phyloP scores from a whole-genome alignment of 2,113 vertebrate genomes.

The Trochalopteron elliotii region DNA sequence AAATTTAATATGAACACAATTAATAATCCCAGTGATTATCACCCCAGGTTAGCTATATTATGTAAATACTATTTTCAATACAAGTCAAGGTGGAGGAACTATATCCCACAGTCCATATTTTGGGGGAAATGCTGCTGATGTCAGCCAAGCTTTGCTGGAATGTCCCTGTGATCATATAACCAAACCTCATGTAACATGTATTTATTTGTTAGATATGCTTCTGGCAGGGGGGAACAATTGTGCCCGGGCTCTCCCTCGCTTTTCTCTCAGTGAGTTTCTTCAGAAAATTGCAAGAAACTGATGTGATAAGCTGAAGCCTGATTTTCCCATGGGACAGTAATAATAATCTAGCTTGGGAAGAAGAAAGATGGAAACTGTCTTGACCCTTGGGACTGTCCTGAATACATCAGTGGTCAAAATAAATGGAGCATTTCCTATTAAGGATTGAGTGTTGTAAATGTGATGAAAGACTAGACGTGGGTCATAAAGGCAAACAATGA shows the following conservation, averaged over 20 bases:
- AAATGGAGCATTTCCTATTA: conserved; percentile 34
- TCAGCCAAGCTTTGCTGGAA: background rate
- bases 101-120: rapidly evolving
- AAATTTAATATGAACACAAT: background rate
- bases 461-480: background rate
- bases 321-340: background rate
- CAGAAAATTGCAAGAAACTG: background rate
- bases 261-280: background rate
- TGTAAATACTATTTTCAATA: background rate
- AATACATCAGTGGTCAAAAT: conserved; percentile 15
- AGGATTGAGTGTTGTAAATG: conserved; percentile 35
- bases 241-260: background rate
- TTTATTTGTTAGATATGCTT: background rate
- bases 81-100: background rate
- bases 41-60: background rate
- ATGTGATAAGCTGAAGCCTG: background rate
- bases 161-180: background rate
- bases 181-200: background rate
- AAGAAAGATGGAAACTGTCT: background rate
- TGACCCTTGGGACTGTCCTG: conserved; percentile 5
- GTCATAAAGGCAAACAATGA: conserved; percentile 22
- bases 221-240: no score
- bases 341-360: background rate
- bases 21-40: background rate
- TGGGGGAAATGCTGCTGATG: background rate